Evolutionary conservation across 2,113 vertebrate species (phyloP).

Genomic region (Oncorhynchus tshawytscha): DNA sequence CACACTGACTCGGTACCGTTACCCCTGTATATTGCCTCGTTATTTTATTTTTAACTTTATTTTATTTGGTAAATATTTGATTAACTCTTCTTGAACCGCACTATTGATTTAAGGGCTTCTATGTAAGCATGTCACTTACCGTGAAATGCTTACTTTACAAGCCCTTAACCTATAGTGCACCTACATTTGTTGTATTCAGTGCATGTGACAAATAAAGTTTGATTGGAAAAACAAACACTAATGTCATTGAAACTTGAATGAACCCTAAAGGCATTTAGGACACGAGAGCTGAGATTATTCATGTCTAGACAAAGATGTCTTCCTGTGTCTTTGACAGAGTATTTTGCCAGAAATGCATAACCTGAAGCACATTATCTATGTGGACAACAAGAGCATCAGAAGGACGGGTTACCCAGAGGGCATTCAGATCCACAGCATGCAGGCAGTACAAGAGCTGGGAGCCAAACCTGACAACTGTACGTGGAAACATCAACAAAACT

Average conservation of each 20-base stretch:
- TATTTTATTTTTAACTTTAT: too few relatives aligned
- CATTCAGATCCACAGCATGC: conserved; percentile 85
- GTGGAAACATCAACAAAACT: conserved; percentile 39
- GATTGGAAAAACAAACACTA: not conserved
- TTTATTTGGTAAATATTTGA: too few relatives aligned
- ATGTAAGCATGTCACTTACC: too few relatives aligned
- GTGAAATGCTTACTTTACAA: too few relatives aligned
- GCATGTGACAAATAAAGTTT: too few relatives aligned
- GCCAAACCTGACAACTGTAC: conserved; percentile 86
- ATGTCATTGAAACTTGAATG: not conserved
- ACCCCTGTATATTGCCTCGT: too few relatives aligned
- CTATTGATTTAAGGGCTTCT: too few relatives aligned
- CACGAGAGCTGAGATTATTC: not conserved
- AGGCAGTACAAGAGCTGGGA: conserved; percentile 85
- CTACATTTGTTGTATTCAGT: too few relatives aligned
- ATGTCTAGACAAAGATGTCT: not conserved
- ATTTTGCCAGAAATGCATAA: conserved; percentile 77
- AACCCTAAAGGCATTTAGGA: not conserved
- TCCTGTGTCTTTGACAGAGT: conserved; percentile 60
- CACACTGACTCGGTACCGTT: too few relatives aligned
- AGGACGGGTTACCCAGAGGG: conserved; percentile 82
- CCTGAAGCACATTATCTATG: conserved; percentile 89
- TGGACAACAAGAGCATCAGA: conserved; percentile 82
- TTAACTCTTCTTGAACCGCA: too few relatives aligned
- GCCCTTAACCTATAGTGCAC: too few relatives aligned